Base-by-base conservation (phyloP, 37 sponge, comb jelly and placozoan species). In the Halichondria panicea region DNA sequence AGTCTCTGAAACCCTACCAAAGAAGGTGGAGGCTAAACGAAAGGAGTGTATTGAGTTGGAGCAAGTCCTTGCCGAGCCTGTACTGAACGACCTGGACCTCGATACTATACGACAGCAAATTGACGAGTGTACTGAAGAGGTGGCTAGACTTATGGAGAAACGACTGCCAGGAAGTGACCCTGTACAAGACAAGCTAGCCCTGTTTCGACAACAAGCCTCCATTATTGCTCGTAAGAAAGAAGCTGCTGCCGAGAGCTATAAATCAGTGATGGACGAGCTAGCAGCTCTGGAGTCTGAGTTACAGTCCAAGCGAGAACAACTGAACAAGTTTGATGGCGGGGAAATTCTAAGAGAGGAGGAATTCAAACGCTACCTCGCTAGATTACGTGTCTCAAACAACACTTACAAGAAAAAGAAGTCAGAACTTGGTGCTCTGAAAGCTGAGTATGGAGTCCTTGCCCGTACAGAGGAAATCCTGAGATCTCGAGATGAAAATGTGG, bases 141-240 rank as follows among this genome's bases (percentile, higher is more conserved):
- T 88, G 4, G 39, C 55, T 25, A 65, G 66, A 34, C 73, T 91
- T 31, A 88, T 81, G 78, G 93, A 95, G 65, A 91, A 91, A 71
- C 68, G 76, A 36, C 79, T 88, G 81, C 70, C 87, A 8, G 81
- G 89, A n/a, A 82, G 40, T 53, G 96, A 95, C 45, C 87, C 93
- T 12, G 30, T 61, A 1, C 74, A 91, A 32, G 92, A 96, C 61
- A 96, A 96, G 41, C 74, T 99, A 45, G 78, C 87, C n/a, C 74
- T 99, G 53, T 95, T 96, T 68, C 66, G 99, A 31, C 97, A 99
- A 76, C 97, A 96, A 56, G 97, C 97, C 12, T 81, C 85, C 35
- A 86, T 93, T 44, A 93, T 96, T 57, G 64, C 87, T 2, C 64
- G 79, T 59, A 96, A 96, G 73, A 89, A 81, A 46, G 80, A 90